Evolutionary conservation across 2,113 vertebrate genomes (phyloP), one percentile per base, ranked within the genome.

Genomic region (Todiramphus chloris): DNA sequence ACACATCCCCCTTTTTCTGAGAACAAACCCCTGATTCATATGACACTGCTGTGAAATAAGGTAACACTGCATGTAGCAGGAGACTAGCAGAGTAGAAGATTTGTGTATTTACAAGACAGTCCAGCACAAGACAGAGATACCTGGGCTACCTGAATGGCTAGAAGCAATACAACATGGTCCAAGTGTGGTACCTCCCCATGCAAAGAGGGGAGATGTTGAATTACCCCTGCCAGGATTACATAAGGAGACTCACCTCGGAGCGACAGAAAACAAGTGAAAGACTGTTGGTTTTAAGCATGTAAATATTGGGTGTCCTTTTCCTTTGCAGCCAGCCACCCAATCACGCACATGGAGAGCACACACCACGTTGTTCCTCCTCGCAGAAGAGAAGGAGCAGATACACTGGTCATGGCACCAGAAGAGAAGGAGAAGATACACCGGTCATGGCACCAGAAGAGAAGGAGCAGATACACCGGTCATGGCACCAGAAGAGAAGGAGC

Each of bases 1-100:
- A 63, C 33, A 48, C 2, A 6, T 89, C 35, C 51, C 35, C 8
- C 56, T 55, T 96, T 67, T 86, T 46, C 62, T 87, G 63, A 83
- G 91, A 96, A 87, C 64, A 17, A 63, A 9, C 53, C 56, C 35
- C 60, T 94, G 96, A 87, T 78, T 85, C 81, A 80, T 79, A 84
- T 7, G 84, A 96, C 95, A 81, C 60, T 41, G 16, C 55, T 81
- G 53, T 94, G 41, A 73, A 83, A 62, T 56, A n/a, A 79, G 43
- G 33, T 46, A 33, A 39, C 44, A 24, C 3, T n/a, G 28, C 9
- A 73, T 11, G 46, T 15, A 66, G 80, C n/a, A 59, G n/a, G 48
- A 78, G 16, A 53, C 74, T 16, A 3, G 16, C 24, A 48, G 62
- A 64, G 28, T 8, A 80, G 37, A 60, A 76, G 73, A 60, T 51